phyloP scores from a whole-genome alignment of 2,113 vertebrate species.

The Physeter macrocephalus region DNA sequence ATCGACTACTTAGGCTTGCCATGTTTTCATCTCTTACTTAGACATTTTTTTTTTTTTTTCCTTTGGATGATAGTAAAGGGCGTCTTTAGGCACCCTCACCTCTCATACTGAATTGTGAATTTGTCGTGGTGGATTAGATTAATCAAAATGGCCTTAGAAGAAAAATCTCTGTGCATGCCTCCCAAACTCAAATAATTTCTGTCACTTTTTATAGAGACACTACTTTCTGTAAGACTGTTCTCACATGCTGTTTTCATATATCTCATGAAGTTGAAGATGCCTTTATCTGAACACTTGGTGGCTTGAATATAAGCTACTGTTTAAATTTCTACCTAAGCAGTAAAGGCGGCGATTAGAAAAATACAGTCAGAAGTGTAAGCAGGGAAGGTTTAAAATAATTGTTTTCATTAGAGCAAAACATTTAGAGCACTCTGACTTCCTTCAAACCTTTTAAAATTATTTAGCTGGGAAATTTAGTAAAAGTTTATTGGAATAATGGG shows the following conservation, averaged over 20 bases:
- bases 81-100: constrained; percentile 33
- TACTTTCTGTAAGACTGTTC: not conserved
- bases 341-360: constrained; percentile 8
- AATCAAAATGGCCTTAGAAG: constrained; percentile 60
- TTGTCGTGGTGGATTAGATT: constrained; percentile 64
- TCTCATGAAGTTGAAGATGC: not conserved
- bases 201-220: not conserved
- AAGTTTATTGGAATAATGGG: not conserved
- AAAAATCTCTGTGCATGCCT: constrained; percentile 1
- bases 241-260: not conserved
- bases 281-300: not conserved
- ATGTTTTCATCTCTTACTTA: constrained; percentile 44
- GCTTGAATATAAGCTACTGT: constrained; percentile 22
- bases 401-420: not conserved
- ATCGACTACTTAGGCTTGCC: constrained; percentile 28
- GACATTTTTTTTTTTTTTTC: not conserved
- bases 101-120: constrained; percentile 55
- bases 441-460: not conserved
- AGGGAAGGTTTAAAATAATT: not conserved
- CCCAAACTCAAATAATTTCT: constrained; percentile 14
- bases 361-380: not conserved
- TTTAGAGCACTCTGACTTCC: not conserved
- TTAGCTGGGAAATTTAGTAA: not conserved
- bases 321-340: constrained; percentile 28
- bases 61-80: constrained; percentile 50